A percentile compares a stretch with the other conserved stretches of the same genome.
phyloP scores from a whole-genome alignment of 2,888 invertebrate species.

The Rapana venosa region DNA sequence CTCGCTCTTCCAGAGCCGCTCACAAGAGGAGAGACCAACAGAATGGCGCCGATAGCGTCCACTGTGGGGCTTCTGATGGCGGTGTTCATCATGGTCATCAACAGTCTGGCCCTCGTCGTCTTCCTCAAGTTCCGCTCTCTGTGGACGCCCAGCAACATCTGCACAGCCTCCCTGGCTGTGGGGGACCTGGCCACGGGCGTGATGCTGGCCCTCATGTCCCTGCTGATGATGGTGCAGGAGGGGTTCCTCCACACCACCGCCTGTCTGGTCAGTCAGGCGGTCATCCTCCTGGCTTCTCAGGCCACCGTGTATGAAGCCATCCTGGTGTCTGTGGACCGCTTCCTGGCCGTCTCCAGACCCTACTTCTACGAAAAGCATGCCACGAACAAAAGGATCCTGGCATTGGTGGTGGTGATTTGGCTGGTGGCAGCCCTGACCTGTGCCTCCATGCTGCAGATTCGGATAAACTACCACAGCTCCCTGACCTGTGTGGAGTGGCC shows the following conservation, averaged over 20 bases:
- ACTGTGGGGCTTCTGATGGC: background rate
- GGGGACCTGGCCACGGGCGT: background rate
- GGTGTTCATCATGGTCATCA: background rate
- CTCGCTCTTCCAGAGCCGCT: no score
- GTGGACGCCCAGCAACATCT: background rate
- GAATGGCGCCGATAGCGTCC: no score
- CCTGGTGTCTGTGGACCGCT: background rate
- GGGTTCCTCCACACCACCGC: background rate
- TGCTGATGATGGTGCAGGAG: background rate
- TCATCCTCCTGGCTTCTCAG: background rate
- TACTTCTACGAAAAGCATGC: background rate
- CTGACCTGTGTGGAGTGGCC: background rate
- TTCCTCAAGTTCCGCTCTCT: background rate
- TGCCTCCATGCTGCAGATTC: background rate
- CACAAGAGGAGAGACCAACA: no score
- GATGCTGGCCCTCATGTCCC: background rate
- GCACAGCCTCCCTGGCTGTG: background rate
- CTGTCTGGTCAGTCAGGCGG: background rate
- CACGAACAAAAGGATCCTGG: background rate
- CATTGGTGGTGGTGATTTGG: background rate
- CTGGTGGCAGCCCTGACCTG: background rate
- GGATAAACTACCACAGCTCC: background rate
- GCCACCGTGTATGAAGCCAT: background rate
- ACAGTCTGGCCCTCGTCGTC: background rate
- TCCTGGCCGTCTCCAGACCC: background rate